Evolutionary conservation across 2,797 vertebrate species (phyloP).

Genomic region (Xyrichtys novacula): DNA sequence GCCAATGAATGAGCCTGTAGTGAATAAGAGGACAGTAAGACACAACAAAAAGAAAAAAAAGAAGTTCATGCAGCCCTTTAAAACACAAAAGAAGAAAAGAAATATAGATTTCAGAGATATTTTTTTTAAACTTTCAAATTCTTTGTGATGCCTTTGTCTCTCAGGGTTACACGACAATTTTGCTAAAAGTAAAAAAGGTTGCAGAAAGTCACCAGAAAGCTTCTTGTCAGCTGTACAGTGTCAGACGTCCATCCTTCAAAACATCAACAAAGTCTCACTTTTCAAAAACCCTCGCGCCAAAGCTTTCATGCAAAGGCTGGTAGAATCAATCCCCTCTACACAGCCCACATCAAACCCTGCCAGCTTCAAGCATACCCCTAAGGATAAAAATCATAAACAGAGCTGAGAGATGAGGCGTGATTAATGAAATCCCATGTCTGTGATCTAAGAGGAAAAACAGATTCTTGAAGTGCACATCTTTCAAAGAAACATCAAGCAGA

Average conservation of each 20-base stretch:
- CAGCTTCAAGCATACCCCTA: conserved; percentile 16
- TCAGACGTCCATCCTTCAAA: conserved; percentile 2
- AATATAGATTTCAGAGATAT: no score
- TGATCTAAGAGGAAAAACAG: conserved; percentile 39
- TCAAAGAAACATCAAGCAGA: conserved; percentile 61
- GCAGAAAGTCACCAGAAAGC: conserved; percentile 12
- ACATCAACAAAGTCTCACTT: conserved; percentile 12
- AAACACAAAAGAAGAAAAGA: no score
- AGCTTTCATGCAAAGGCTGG: conserved; percentile 28
- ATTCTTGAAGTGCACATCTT: conserved; percentile 25
- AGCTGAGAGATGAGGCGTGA: conserved; percentile 47
- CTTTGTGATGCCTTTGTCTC: background rate
- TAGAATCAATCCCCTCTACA: conserved; percentile 40
- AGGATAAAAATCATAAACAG: conserved; percentile 45
- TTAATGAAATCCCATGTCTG: conserved; percentile 56
- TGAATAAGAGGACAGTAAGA: background rate
- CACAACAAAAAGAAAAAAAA: no score
- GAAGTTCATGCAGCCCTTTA: no score
- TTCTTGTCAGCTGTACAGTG: background rate
- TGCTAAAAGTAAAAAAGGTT: background rate
- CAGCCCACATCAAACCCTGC: conserved; percentile 40
- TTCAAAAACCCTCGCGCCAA: conserved; percentile 11
- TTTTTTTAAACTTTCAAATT: no score
- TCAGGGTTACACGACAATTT: background rate
- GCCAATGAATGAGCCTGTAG: background rate